Evolutionary conservation across 2,113 vertebrate genomes (phyloP), one percentile per base, ranked within the genome.

Genomic region (Polypterus bichir): DNA sequence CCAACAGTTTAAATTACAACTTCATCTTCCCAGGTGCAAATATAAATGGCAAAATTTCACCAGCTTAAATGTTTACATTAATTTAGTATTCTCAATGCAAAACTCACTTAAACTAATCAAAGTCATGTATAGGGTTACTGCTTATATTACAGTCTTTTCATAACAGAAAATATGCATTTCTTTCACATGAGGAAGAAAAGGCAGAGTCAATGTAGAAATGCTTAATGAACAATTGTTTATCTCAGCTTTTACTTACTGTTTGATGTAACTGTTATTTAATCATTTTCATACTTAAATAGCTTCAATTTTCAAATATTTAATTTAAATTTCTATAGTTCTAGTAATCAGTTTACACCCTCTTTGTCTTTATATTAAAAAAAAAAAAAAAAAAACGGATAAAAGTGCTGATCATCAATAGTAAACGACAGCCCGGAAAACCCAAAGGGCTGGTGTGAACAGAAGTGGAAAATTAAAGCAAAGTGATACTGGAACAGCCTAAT

Each of bases 391-490:
- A 65, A 67, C 62, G 88, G 89, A 93, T 93, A 88, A 94, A 93
- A 93, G 88, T 87, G 82, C 84, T 89, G 91, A 92, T 94, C 92
- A 92, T 95, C 92, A 92, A 92, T 91, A 88, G 91, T 79, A 83
- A 77, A 86, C 81, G 88, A 89, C 88, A 90, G 87, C 86, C 87
- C 83, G 86, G 89, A 91, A 87, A 88, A 92, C 85, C 92, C 88
- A 93, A 83, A 93, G 89, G 92, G 91, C 88, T 90, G 84, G 80
- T 89, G 90, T 88, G 90, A 94, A 94, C 89, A 93, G 91, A 91
- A 89, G 91, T 93, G 89, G 92, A 89, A 92, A 95, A 97, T 95
- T 88, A 92, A 93, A 93, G 88, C 91, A 83, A 91, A 94, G 88
- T 90, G 90, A 95, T 92, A 88, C 86, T 89, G 88, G 89, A 89